Evolutionary conservation across 2,888 invertebrate species (phyloP).

Genomic region (Poecilus cupreus): DNA sequence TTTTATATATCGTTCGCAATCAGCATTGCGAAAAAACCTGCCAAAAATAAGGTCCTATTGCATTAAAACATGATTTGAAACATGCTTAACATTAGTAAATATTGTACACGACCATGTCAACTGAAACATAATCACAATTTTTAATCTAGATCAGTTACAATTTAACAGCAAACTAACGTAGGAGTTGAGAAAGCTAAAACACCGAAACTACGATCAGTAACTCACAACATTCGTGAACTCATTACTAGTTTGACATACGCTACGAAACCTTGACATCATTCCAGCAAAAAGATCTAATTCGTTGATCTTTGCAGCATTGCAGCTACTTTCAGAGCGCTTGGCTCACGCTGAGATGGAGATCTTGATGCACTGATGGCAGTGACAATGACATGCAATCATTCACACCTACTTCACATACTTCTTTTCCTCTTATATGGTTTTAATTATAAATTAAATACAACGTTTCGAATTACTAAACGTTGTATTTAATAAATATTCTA

Average conservation of each 20-base stretch:
- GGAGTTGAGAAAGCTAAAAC: neutral
- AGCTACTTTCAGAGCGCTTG: neutral
- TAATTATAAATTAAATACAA: too few relatives aligned
- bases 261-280: conserved; percentile 7
- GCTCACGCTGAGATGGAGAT: neutral
- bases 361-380: neutral
- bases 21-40: neutral
- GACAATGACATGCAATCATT: neutral
- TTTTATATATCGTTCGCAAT: neutral
- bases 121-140: neutral
- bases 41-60: neutral
- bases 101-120: neutral
- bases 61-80: neutral
- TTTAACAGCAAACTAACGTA: neutral
- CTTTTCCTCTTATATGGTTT: neutral
- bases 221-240: neutral
- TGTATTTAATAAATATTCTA: too few relatives aligned
- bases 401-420: neutral
- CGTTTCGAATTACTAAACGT: too few relatives aligned
- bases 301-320: conserved; percentile 26
- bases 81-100: conserved; percentile 12
- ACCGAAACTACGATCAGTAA: neutral
- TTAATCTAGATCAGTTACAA: neutral
- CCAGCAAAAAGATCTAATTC: neutral
- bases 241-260: neutral